Percentiles rank a stretch among this genome's conserved stretches.
These are phyloP conservation scores for Aegithalos caudatus DNA, from an alignment of 2,113 vertebrate species.

Conservation along the genomic window DNA sequence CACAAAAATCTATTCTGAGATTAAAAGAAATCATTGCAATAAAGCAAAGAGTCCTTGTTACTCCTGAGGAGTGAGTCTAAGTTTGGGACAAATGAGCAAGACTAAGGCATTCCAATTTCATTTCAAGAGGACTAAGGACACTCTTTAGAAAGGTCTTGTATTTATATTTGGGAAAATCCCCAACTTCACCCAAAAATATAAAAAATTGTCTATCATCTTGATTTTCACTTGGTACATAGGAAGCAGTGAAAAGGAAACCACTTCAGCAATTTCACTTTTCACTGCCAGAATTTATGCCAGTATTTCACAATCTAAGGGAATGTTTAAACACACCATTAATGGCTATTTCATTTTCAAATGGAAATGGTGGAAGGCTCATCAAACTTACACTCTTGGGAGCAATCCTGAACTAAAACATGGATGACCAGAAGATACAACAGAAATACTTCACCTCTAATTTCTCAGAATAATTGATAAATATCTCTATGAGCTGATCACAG, in stretches of 20 bases:
- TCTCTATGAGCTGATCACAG: neutral
- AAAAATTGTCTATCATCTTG: neutral
- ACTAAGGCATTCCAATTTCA: neutral
- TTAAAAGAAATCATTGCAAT: neutral
- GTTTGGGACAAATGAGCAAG: neutral
- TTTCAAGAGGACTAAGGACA: neutral
- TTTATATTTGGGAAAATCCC: neutral
- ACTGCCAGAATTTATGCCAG: neutral
- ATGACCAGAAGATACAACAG: neutral
- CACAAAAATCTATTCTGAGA: neutral
- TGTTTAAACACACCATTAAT: neutral
- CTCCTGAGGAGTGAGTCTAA: neutral
- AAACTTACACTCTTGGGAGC: neutral
- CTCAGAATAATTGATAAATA: neutral
- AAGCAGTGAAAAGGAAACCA: neutral
- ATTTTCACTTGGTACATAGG: neutral
- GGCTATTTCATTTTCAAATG: neutral
- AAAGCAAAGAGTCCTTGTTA: neutral
- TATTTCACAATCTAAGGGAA: neutral
- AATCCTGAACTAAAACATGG: neutral
- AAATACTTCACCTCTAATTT: neutral
- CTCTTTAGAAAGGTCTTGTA: neutral
- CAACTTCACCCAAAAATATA: neutral
- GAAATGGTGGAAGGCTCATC: neutral
- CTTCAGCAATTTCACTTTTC: neutral